Conservation (phyloP, 2,797 vertebrate species). For the Falco peregrinus region DNA sequence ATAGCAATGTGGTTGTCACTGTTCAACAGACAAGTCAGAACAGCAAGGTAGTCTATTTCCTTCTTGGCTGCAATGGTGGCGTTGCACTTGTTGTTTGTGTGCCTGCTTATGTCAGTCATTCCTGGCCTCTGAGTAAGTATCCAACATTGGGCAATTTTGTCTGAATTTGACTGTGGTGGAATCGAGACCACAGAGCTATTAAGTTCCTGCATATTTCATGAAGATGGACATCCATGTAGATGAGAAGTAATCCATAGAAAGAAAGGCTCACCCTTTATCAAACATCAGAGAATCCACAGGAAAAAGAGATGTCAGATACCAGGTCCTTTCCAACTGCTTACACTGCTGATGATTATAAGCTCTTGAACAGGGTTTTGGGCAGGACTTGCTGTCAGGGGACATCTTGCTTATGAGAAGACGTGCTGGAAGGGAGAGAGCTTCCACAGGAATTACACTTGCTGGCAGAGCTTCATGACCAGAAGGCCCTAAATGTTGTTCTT, state of each 20-base stretch:
- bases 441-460: neutral
- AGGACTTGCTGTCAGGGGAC: neutral
- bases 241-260: neutral
- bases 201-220: neutral
- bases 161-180: neutral
- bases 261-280: neutral
- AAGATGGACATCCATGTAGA: neutral
- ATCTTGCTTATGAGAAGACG: neutral
- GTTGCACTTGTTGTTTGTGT: neutral
- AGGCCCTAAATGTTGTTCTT: neutral
- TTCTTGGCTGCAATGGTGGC: neutral
- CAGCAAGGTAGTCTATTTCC: neutral
- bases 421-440: neutral
- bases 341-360: neutral
- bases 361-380: neutral
- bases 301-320: neutral
- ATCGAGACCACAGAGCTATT: neutral
- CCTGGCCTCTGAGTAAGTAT: neutral
- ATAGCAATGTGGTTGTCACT: neutral
- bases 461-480: neutral
- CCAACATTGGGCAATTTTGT: neutral
- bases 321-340: neutral
- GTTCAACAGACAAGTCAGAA: neutral
- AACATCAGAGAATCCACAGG: neutral
- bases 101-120: neutral